These are phyloP conservation scores for Tonatia bakeri DNA, from an alignment of 2,113 vertebrate species.

Conservation along the genomic window DNA sequence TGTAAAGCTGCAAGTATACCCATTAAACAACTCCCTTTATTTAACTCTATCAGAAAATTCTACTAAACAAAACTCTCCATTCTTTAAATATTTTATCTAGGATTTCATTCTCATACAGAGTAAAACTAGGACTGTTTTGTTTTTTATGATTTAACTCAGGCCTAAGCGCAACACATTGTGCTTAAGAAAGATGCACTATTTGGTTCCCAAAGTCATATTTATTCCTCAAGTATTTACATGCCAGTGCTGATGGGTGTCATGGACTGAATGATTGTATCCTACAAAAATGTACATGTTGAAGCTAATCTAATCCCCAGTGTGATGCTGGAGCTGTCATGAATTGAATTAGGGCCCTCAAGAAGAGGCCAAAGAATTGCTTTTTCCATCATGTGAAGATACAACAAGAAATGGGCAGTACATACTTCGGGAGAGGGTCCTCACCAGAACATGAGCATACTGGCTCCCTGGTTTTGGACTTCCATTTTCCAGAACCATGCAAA, in stretches of 20 bases:
- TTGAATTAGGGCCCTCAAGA: background rate
- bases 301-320: background rate
- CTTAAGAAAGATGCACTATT: background rate
- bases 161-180: background rate
- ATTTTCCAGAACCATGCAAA: background rate
- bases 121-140: background rate
- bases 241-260: background rate
- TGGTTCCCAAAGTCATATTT: background rate
- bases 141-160: background rate
- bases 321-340: background rate
- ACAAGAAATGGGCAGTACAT: background rate
- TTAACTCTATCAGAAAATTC: slow-evolving; percentile 3
- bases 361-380: background rate
- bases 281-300: background rate
- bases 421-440: background rate
- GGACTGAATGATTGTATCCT: background rate
- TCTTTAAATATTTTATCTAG: background rate
- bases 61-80: background rate
- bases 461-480: background rate
- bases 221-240: background rate
- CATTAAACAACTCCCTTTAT: background rate
- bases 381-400: background rate
- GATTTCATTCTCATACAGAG: background rate
- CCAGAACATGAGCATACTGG: background rate
- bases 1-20: background rate